A percentile compares a stretch with the other conserved stretches of the same genome.
Evolutionary conservation across 2,888 invertebrate genomes (phyloP).

Genomic region (Athalia cordata): DNA sequence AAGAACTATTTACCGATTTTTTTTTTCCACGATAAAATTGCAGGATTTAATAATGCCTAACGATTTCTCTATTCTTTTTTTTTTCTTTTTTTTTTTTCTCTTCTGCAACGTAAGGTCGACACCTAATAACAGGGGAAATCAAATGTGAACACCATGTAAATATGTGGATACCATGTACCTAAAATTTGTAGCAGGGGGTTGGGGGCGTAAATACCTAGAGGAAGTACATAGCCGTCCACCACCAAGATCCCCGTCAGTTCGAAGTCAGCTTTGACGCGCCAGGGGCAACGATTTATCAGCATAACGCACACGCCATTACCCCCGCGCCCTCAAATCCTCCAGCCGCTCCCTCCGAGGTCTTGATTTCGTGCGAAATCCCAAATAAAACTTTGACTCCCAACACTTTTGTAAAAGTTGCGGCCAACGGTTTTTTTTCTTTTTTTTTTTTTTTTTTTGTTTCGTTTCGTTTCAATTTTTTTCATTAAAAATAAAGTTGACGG

Average conservation of each 20-base stretch:
- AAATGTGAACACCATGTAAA: not conserved
- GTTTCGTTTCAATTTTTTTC: not conserved
- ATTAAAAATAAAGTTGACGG: not conserved
- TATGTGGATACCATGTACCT: not conserved
- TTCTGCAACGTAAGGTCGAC: constrained; percentile 10
- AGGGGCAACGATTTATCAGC: constrained; percentile 70
- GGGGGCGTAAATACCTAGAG: constrained; percentile 20
- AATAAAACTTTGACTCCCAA: constrained; percentile 60
- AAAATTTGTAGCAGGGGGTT: not conserved
- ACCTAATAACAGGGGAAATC: constrained; percentile 28
- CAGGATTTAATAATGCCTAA: too few species aligned
- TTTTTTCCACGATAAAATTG: not conserved
- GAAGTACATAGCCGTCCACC: constrained; percentile 36
- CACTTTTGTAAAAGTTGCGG: constrained; percentile 39
- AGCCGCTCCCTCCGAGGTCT: constrained; percentile 67
- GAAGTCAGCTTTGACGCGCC: constrained; percentile 69
- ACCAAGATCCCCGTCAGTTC: constrained; percentile 54
- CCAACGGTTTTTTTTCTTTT: not conserved
- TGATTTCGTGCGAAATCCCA: constrained; percentile 65
- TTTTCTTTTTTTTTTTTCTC: not conserved
- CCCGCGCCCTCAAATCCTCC: constrained; percentile 65
- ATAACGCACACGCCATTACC: constrained; percentile 72
- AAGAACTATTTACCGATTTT: not conserved
- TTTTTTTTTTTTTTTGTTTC: too few species aligned
- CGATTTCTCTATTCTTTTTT: not conserved